Evolutionary conservation across 2,888 invertebrate species (phyloP).

Genomic region (Sipha maydis): DNA sequence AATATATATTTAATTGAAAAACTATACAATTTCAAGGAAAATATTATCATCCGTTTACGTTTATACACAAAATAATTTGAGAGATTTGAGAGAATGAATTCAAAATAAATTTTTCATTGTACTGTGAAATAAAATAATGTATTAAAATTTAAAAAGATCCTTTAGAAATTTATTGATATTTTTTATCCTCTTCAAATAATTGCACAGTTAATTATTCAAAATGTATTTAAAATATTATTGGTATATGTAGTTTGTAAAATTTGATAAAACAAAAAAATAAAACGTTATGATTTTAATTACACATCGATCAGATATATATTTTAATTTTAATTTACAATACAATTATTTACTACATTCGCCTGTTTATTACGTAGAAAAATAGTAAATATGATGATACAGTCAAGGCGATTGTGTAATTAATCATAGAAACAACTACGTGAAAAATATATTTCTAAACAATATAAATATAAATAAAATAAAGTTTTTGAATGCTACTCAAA

Average conservation of each 20-base stretch:
- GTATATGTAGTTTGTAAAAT: too few species aligned
- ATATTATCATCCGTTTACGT: too few species aligned
- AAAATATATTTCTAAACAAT: neutral
- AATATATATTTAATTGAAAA: too few species aligned
- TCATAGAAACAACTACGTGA: neutral
- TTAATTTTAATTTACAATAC: too few species aligned
- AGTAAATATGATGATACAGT: neutral
- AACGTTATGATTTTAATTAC: too few species aligned
- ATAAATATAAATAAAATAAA: neutral
- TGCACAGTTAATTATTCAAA: too few species aligned
- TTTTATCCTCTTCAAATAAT: neutral
- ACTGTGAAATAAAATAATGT: neutral
- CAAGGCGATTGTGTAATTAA: neutral
- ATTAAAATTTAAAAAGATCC: neutral
- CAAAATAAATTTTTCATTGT: neutral
- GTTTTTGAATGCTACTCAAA: neutral
- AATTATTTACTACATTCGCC: too few species aligned
- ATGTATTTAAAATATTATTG: too few species aligned
- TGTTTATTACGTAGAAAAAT: neutral
- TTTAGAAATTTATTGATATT: neutral
- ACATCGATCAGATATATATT: too few species aligned
- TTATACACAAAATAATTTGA: too few species aligned
- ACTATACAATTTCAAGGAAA: too few species aligned
- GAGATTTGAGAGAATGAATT: neutral
- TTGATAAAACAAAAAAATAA: too few species aligned